phyloP scores from a whole-genome alignment of 2,888 invertebrate genomes.

The Ectropis crepuscularia region DNA sequence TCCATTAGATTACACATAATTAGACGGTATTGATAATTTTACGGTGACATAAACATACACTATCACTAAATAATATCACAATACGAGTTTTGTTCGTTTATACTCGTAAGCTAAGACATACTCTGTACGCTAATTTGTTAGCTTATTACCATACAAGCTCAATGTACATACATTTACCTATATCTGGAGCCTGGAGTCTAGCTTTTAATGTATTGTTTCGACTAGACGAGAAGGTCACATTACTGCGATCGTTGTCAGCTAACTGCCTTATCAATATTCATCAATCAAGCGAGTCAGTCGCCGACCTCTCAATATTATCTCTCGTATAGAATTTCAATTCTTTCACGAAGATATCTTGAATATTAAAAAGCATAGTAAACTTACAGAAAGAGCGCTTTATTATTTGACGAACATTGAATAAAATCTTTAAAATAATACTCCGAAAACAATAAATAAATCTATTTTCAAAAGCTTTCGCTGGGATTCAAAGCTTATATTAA shows the following conservation, averaged over 20 bases:
- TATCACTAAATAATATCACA: too few species aligned
- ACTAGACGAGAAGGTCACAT: conserved; percentile 1
- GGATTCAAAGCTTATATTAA: neutral
- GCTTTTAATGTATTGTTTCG: neutral
- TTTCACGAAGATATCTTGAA: conserved; percentile 5
- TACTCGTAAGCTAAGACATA: too few species aligned
- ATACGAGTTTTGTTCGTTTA: too few species aligned
- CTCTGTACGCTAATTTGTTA: too few species aligned
- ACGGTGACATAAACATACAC: too few species aligned
- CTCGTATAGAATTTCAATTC: conserved; percentile 13
- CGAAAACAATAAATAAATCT: neutral
- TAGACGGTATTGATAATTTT: too few species aligned
- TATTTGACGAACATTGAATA: neutral
- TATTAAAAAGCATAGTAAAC: conserved; percentile 3
- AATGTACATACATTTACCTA: too few species aligned
- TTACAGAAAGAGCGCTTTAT: neutral
- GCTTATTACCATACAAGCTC: too few species aligned
- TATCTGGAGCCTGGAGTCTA: too few species aligned
- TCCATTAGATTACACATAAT: too few species aligned
- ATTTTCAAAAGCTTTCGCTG: neutral
- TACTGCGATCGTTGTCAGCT: neutral
- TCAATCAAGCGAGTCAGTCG: conserved; percentile 3
- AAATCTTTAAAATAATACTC: neutral
- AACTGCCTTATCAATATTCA: conserved; percentile 14
- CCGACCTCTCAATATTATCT: neutral